These are phyloP conservation scores for Carduelis carduelis DNA, from an alignment of 2,797 vertebrate genomes.

Conservation along the genomic window DNA sequence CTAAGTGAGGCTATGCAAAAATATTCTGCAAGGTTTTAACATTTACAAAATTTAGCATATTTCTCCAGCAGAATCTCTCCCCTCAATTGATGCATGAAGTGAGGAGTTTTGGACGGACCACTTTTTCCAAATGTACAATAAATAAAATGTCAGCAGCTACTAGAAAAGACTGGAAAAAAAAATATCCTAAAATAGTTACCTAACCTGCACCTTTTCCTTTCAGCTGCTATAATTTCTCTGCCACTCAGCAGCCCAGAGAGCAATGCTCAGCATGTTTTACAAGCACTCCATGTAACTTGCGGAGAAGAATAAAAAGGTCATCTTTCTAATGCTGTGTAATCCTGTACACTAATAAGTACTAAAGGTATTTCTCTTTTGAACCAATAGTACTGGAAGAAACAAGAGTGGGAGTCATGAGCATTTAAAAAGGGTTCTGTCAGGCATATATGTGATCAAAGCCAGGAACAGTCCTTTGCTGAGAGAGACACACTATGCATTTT, in stretches of 20 bases:
- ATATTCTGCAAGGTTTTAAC: not conserved
- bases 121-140: not conserved
- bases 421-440: not conserved
- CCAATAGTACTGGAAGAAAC: not conserved
- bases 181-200: slow-evolving; percentile 21
- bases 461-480: not conserved
- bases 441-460: not conserved
- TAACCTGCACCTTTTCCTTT: slow-evolving; percentile 37
- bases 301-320: slow-evolving; percentile 23
- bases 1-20: not conserved
- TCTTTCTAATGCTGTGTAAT: slow-evolving; percentile 20
- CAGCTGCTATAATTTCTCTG: slow-evolving; percentile 40
- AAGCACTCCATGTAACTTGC: slow-evolving; percentile 12
- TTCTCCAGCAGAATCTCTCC: not conserved
- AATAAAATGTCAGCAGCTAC: not conserved
- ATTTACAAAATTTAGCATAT: not conserved
- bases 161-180: not conserved
- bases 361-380: not conserved
- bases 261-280: slow-evolving; percentile 36
- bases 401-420: not conserved
- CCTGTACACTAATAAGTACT: not conserved
- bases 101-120: not conserved
- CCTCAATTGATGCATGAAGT: not conserved
- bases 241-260: slow-evolving; percentile 39
- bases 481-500: not conserved